phyloP scores from a whole-genome alignment of 1,140 invertebrate genomes.

The Aphelinus atriplicis region DNA sequence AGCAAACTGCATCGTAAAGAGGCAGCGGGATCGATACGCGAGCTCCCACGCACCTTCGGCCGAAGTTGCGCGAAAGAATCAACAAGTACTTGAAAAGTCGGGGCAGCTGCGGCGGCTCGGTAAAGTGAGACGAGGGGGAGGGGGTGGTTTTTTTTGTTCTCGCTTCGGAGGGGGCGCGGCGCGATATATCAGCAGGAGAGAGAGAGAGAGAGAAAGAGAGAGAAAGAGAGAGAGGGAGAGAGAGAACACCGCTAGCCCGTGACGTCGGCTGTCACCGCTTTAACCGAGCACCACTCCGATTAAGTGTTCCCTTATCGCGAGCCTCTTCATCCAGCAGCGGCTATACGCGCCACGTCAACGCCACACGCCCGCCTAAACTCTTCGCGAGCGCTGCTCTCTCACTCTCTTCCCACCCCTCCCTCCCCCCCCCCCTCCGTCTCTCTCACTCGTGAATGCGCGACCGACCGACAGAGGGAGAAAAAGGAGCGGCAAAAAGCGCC shows the following conservation, averaged over 20 bases:
- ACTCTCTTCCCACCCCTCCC: no score
- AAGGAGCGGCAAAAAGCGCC: no score
- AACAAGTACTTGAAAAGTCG: conserved; percentile 57
- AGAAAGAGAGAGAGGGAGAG: conserved; percentile 1
- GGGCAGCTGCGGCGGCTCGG: conserved; percentile 1
- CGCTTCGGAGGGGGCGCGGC: conserved; percentile 46
- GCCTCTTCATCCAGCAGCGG: conserved; percentile 49
- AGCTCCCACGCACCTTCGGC: no score
- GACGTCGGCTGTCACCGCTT: conserved; percentile 60
- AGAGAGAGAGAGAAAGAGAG: conserved; percentile 42
- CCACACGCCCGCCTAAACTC: no score
- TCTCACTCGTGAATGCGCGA: no score
- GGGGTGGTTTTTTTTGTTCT: conserved; percentile 23
- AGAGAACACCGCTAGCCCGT: conserved; percentile 47
- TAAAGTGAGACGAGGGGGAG: not conserved
- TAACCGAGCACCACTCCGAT: conserved; percentile 63
- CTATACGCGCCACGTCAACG: conserved; percentile 1
- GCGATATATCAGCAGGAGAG: conserved; percentile 59
- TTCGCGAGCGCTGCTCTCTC: no score
- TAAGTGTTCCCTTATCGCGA: conserved; percentile 58
- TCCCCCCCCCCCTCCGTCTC: no score
- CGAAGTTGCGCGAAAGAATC: conserved; percentile 52
- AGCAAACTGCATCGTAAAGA: no score
- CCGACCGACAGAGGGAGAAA: no score
- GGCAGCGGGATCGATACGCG: conserved; percentile 36